Base-by-base conservation (phyloP, 2,888 invertebrate species). In the Drosophila melanocephala region DNA sequence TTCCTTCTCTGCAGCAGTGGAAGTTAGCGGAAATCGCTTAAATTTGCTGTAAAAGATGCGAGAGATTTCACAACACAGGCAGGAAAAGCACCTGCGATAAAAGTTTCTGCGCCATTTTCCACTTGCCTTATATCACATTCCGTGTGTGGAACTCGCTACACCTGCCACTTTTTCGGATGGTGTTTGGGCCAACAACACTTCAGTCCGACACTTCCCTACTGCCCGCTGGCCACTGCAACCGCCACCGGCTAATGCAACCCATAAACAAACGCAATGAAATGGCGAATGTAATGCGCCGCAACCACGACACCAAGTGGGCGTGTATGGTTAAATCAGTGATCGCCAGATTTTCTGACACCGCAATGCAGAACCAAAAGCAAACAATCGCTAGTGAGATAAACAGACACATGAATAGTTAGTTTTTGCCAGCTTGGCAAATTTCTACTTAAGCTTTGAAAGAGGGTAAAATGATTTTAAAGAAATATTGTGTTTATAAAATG, bases 21-120 rank as follows among this genome's bases (percentile, higher is more conserved):
- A 47, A 68, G 72, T 65, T 77, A 77, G 74, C 86, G 85, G 85
- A 86, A 82, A 86, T 86, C 85, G 87, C 87, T 75, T 84, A 80
- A 82, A 83, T 83, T 82, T 84, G 68, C 75, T 62, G 68, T 56
- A 79, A 76, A 76, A 79, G 73, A 76, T 79, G 79, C 47, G 37
- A 75, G 72, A 65, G 72, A 82, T 71, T 70, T 55, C 70, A 14
- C 67, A 62, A 52, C 63, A 53, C 47, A 59, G 74, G 58, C 75
- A 83, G 88, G 84, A 75, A 79, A 81, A 66, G 70, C 74, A 84
- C 79, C 89, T 89, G 84, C 84, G 89, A 87, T 89, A 89, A 86
- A 86, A 86, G 79, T 86, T 86, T 87, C 87, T 89, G 72, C 89
- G 60, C 89, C 87, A 89, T 87, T 86, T 88, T 87, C 87, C 84